Evolutionary conservation across 2,797 vertebrate species (phyloP).

Genomic region (Psittacula derbiana): DNA sequence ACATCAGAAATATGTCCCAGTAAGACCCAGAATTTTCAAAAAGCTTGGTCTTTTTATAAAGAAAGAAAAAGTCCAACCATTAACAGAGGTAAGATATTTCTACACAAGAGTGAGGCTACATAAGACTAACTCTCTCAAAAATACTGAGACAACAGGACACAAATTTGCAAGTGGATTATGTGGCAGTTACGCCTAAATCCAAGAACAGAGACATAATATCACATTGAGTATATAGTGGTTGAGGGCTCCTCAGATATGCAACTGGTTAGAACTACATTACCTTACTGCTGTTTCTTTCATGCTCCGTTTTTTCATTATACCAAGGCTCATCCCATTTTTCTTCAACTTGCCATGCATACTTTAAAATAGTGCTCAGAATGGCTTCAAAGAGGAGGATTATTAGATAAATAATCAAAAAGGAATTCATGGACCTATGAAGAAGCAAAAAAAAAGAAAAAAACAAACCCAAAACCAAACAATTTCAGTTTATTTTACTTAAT

Average conservation of each 20-base stretch:
- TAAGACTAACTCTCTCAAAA: not conserved
- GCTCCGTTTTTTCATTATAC: conserved; percentile 94
- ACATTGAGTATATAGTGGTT: not conserved
- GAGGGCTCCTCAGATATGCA: not conserved
- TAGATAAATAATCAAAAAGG: conserved; percentile 96
- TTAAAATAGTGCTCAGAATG: conserved; percentile 93
- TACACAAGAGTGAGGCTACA: not conserved
- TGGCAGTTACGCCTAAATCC: not conserved
- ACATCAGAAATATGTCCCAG: not conserved
- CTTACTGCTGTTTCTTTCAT: conserved; percentile 95
- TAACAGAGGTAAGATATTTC: not conserved
- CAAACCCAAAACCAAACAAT: not conserved
- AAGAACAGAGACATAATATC: not conserved
- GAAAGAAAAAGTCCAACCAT: not conserved
- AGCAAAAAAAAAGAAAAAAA: not conserved
- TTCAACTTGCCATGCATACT: conserved; percentile 95
- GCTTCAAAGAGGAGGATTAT: conserved; percentile 94
- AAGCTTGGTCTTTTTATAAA: not conserved
- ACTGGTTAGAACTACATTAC: conserved; percentile 64
- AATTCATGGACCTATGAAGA: conserved; percentile 92
- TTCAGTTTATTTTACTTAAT: not conserved
- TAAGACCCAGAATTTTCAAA: not conserved
- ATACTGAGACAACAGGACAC: not conserved
- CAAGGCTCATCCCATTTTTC: conserved; percentile 92
- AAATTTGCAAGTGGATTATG: not conserved